Percentiles rank a stretch among this genome's conserved stretches.
phyloP scores from a whole-genome alignment of 2,888 invertebrate species.

The Oligia strigilis region DNA sequence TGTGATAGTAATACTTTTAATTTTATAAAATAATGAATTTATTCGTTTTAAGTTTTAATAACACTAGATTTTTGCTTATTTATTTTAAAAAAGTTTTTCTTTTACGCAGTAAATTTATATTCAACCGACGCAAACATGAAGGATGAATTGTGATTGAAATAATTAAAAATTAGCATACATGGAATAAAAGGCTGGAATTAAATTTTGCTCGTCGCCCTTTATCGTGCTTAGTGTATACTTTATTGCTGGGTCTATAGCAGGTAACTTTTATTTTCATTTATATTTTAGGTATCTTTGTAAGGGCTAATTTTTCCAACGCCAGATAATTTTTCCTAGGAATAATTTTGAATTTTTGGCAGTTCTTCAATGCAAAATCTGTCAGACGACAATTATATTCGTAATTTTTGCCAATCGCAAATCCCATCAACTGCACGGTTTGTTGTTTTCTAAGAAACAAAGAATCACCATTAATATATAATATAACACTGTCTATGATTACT shows the following conservation, averaged over 20 bases:
- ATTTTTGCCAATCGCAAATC: neutral
- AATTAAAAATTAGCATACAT: conserved; percentile 33
- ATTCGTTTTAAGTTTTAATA: neutral
- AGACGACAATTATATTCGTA: no score
- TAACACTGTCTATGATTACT: no score
- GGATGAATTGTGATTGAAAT: conserved; percentile 33
- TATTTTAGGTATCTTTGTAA: neutral
- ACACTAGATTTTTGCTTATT: conserved; percentile 1
- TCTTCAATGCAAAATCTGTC: no score
- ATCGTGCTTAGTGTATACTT: neutral
- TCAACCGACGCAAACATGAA: conserved; percentile 23
- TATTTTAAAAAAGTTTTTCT: conserved; percentile 27
- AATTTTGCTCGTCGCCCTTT: neutral
- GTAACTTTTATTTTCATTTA: neutral
- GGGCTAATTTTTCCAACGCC: no score
- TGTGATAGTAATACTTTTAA: neutral
- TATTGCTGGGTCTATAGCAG: neutral
- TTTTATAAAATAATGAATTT: conserved; percentile 2
- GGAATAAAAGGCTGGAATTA: conserved; percentile 19
- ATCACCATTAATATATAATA: neutral
- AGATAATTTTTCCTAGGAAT: no score
- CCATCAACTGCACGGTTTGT: neutral
- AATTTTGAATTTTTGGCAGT: no score
- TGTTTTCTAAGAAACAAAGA: neutral
- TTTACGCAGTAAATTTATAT: conserved; percentile 34